Conservation (phyloP, 2,888 invertebrate genomes). For the Enchytraeus crypticus region DNA sequence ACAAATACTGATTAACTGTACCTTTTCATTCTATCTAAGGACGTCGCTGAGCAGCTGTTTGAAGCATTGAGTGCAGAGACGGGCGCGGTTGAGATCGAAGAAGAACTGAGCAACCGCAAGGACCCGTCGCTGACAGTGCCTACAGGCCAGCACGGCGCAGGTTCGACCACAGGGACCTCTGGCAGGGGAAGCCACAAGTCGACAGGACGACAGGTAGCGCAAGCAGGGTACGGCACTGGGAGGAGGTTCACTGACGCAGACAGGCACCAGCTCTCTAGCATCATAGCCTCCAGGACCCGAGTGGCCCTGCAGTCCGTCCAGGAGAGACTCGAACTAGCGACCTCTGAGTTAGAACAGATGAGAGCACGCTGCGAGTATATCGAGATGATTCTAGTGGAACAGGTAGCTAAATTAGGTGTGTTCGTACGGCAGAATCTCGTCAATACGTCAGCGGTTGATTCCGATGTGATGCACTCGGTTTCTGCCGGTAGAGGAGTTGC, state of each 20-base stretch:
- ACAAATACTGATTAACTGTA: too few relatives aligned
- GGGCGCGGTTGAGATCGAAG: constrained; percentile 1
- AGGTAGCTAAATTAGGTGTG: not conserved
- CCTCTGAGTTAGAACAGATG: not conserved
- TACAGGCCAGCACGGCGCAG: not conserved
- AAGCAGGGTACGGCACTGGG: not conserved
- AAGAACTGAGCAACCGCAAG: not conserved
- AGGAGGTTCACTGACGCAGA: not conserved
- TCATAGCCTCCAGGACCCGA: not conserved
- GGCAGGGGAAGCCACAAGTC: not conserved
- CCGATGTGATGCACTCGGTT: too few relatives aligned
- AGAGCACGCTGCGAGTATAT: not conserved
- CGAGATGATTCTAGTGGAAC: not conserved
- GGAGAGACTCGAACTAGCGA: not conserved
- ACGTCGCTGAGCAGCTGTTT: not conserved
- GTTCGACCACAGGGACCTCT: not conserved
- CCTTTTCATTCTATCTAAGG: too few relatives aligned
- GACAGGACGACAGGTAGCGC: not conserved
- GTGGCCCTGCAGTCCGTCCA: not conserved
- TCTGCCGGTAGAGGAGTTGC: too few relatives aligned
- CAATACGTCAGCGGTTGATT: too few relatives aligned
- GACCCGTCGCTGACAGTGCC: not conserved
- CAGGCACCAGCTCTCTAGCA: not conserved
- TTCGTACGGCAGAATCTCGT: not conserved
- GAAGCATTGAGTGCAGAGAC: not conserved